These are phyloP conservation scores for Pelosia muscerda DNA, from an alignment of 2,888 invertebrate species.

Conservation along the genomic window DNA sequence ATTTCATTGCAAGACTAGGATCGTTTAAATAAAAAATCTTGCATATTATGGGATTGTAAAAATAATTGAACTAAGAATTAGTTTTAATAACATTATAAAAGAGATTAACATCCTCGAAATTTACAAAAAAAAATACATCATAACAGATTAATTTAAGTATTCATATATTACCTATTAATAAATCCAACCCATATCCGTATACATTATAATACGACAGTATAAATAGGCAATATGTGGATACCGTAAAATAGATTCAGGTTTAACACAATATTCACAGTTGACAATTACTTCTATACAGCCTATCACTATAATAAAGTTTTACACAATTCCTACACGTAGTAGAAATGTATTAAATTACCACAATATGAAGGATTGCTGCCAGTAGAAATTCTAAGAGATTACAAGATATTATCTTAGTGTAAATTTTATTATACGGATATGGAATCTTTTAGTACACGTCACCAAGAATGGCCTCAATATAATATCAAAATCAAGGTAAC, in stretches of 20 bases:
- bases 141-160: background rate
- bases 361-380: slow-evolving; percentile 51
- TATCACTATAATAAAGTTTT: slow-evolving; percentile 16
- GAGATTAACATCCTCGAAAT: background rate
- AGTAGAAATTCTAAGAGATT: slow-evolving; percentile 79
- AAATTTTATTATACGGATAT: slow-evolving; percentile 46
- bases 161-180: slow-evolving; percentile 9
- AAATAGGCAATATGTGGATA: slow-evolving; percentile 14
- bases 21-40: slow-evolving; percentile 20
- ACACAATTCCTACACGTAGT: slow-evolving; percentile 6
- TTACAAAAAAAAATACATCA: background rate
- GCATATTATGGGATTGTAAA: background rate
- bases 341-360: slow-evolving; percentile 30
- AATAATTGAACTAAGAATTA: slow-evolving; percentile 1
- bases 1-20: slow-evolving; percentile 36
- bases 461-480: slow-evolving; percentile 28
- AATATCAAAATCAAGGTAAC: slow-evolving; percentile 45
- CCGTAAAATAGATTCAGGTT: background rate
- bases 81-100: background rate
- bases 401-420: slow-evolving; percentile 55
- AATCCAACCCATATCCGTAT: background rate
- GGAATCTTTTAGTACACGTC: slow-evolving; percentile 42
- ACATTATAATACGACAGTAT: too few species aligned
- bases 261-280: slow-evolving; percentile 22
- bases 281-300: slow-evolving; percentile 49